Evolutionary conservation across 2,888 invertebrate species (phyloP).

Genomic region (Amphipoea lucens): DNA sequence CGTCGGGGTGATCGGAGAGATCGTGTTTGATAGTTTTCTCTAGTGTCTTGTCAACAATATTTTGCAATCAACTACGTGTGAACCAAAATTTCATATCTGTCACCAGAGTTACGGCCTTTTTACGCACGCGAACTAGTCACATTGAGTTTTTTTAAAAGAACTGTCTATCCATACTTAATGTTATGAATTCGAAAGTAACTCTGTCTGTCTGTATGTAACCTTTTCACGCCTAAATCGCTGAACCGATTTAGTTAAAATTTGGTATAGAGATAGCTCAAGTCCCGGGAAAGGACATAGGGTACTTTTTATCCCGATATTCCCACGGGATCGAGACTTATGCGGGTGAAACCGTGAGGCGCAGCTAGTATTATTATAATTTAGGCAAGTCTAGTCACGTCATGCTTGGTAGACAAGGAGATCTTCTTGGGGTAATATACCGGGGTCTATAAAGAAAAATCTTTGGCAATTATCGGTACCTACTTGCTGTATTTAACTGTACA

Average conservation of each 20-base stretch:
- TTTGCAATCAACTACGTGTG: background rate
- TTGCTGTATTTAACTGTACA: background rate
- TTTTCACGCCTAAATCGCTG: no score
- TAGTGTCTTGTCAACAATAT: background rate
- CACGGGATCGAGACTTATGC: no score
- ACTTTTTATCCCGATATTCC: no score
- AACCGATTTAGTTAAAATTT: no score
- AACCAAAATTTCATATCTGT: background rate
- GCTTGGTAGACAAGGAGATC: background rate
- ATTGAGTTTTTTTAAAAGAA: background rate
- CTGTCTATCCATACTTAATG: no score
- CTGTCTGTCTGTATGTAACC: no score
- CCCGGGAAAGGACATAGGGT: no score
- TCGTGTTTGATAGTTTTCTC: slow-evolving; percentile 1
- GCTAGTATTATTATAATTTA: background rate
- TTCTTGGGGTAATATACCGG: background rate
- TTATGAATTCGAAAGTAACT: no score
- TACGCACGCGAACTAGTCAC: background rate
- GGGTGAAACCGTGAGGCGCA: no score
- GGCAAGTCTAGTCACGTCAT: background rate
- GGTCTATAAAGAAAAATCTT: background rate
- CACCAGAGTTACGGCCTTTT: background rate
- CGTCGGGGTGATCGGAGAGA: background rate
- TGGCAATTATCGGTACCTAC: background rate
- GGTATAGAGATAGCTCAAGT: no score